Percentiles rank a stretch among this genome's conserved stretches.
These are phyloP conservation scores for Sminthurides bifidus DNA, from an alignment of 1,140 invertebrate species.

Conservation along the genomic window DNA sequence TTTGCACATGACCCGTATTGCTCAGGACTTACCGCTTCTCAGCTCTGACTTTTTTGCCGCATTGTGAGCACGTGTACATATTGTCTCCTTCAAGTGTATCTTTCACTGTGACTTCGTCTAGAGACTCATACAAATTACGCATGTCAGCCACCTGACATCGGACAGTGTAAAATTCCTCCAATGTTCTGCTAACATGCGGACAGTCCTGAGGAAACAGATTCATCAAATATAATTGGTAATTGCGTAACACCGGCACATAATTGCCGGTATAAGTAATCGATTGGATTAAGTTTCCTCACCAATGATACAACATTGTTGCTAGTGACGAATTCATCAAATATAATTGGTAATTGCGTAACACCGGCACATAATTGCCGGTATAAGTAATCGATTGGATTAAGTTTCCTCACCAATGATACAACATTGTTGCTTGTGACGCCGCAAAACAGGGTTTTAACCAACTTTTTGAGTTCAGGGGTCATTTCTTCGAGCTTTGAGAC, in stretches of 20 bases:
- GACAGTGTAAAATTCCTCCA: conserved; percentile 93
- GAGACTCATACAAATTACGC: conserved; percentile 85
- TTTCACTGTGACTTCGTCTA: conserved; percentile 91
- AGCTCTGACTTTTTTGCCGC: conserved; percentile 83
- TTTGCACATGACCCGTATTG: not conserved
- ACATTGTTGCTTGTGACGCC: conserved; percentile 89
- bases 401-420: conserved; percentile 59
- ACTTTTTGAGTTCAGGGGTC: conserved; percentile 67
- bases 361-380: no score
- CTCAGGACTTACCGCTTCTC: conserved; percentile 67
- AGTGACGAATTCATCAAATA: conserved; percentile 36
- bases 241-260: no score
- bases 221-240: not conserved
- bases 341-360: no score
- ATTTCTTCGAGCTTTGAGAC: conserved; percentile 93
- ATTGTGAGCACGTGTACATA: conserved; percentile 93
- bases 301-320: conserved; percentile 90
- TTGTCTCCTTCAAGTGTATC: conserved; percentile 93
- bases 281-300: conserved; percentile 37
- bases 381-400: not conserved
- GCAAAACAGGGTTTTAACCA: conserved; percentile 84
- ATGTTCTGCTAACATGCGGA: conserved; percentile 79
- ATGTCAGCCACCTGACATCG: conserved; percentile 91
- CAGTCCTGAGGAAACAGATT: conserved; percentile 55
- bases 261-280: no score